phyloP scores from a whole-genome alignment of 2,113 vertebrate species.

The Spilogale gracilis region DNA sequence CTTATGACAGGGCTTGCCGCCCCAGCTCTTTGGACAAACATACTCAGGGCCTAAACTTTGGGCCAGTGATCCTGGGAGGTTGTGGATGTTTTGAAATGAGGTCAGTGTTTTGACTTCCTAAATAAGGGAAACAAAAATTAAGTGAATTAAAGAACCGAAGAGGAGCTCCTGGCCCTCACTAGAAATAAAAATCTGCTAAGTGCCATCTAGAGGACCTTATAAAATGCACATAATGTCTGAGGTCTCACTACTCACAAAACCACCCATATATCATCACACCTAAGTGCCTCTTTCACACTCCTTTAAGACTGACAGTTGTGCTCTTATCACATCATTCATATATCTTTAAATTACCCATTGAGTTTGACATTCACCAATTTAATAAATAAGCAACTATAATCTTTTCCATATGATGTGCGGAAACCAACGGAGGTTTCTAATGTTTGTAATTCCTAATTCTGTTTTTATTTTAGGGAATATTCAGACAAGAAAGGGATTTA shows the following conservation, averaged over 20 bases:
- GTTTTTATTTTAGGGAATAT: constrained; percentile 45
- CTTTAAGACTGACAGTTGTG: neutral
- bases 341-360: neutral
- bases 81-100: constrained; percentile 47
- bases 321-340: neutral
- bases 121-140: constrained; percentile 66
- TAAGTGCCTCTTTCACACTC: neutral
- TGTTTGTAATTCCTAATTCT: constrained; percentile 22
- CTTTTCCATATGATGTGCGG: neutral
- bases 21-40: constrained; percentile 30
- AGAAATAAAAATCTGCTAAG: constrained; percentile 8
- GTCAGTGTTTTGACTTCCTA: constrained; percentile 69
- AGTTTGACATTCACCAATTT: neutral
- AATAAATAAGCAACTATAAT: neutral
- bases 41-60: neutral
- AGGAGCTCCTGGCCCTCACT: neutral
- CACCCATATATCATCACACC: neutral
- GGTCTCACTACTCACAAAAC: neutral
- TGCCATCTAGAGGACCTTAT: neutral
- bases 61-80: neutral
- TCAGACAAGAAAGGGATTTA: constrained; percentile 15
- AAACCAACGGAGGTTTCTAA: constrained; percentile 2
- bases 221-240: neutral
- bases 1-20: constrained; percentile 58
- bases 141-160: constrained; percentile 32